Evolutionary conservation across 2,888 invertebrate genomes (phyloP), one percentile per base, ranked within the genome.

Genomic region (Silvanus unidentatus): DNA sequence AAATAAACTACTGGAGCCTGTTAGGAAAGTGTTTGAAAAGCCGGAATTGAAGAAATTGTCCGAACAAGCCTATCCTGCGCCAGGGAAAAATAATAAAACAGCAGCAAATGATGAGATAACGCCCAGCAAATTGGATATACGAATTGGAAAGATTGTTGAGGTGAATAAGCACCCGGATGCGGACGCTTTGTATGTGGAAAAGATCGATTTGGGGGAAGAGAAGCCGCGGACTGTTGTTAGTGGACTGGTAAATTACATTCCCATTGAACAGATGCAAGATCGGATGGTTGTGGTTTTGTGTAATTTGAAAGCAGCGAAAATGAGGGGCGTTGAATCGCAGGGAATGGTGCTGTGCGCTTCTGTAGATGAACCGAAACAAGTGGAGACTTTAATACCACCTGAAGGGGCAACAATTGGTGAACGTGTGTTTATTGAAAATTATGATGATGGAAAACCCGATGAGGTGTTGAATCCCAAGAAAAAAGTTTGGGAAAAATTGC

Each of bases 341-440:
- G 96, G 93, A 49, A 95, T 96, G 94, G 88, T 96, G 29, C 75
- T 96, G 39, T 95, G 94, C 75, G 92, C 93, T 11, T 92, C 91
- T 36, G 73, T 79, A 39, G 82, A 82, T 64, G 87, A 86, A 54
- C 86, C 88, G 35, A 84, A 80, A 59, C 79, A 82, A 66, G 90
- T 96, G 3, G 97, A 97, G 69, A 86, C 92, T 1, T 75, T 98
- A 50, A 73, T 82, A 47, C 83, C 93, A 38, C 92, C 95, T 29
- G 74, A 77, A 44, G 82, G 77, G 38, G 80, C 87, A 49, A 75
- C 76, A n/a, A 81, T 88, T 11, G 97, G 98, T 16, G 93, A 95
- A 49, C 78, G 81, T 59, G 81, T 98, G 37, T 73, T 83, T 45
- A 78, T 95, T 43, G 92, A 95, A 69, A 89, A 88, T 15, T 89